phyloP scores from a whole-genome alignment of 2,888 invertebrate species.

The Pollenia amentaria region DNA sequence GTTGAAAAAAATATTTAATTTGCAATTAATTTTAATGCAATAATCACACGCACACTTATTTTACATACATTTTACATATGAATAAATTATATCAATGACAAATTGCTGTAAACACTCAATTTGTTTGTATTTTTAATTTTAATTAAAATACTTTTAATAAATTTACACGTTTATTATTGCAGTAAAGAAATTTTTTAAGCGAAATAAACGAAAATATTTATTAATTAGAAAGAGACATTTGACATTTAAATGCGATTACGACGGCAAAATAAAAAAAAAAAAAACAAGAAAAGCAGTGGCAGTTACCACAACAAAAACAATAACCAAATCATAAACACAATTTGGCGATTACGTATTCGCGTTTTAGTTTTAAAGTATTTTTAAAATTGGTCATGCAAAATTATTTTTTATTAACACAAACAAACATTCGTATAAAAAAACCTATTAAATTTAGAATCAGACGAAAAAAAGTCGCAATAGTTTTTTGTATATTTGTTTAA shows the following conservation, averaged over 20 bases:
- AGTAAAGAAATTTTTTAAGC: neutral
- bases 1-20: slow-evolving; percentile 34
- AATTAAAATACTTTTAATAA: slow-evolving; percentile 30
- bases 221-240: slow-evolving; percentile 53
- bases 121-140: slow-evolving; percentile 15
- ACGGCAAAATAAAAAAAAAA: neutral
- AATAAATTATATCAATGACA: slow-evolving; percentile 59
- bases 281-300: too few relatives aligned
- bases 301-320: slow-evolving; percentile 26
- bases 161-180: slow-evolving; percentile 40
- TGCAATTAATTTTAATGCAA: slow-evolving; percentile 46
- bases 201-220: slow-evolving; percentile 25
- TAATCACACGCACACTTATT: slow-evolving; percentile 15
- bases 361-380: slow-evolving; percentile 1
- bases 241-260: slow-evolving; percentile 64
- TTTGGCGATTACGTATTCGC: slow-evolving; percentile 62
- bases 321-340: slow-evolving; percentile 4
- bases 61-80: slow-evolving; percentile 4
- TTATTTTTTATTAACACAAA: slow-evolving; percentile 1
- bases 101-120: slow-evolving; percentile 39
- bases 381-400: slow-evolving; percentile 50
- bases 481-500: slow-evolving; percentile 37
- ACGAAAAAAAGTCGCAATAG: slow-evolving; percentile 22
- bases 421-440: neutral
- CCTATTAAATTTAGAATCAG: slow-evolving; percentile 8